phyloP scores from a whole-genome alignment of 2,797 vertebrate species.

The Sebastes aleutianus region DNA sequence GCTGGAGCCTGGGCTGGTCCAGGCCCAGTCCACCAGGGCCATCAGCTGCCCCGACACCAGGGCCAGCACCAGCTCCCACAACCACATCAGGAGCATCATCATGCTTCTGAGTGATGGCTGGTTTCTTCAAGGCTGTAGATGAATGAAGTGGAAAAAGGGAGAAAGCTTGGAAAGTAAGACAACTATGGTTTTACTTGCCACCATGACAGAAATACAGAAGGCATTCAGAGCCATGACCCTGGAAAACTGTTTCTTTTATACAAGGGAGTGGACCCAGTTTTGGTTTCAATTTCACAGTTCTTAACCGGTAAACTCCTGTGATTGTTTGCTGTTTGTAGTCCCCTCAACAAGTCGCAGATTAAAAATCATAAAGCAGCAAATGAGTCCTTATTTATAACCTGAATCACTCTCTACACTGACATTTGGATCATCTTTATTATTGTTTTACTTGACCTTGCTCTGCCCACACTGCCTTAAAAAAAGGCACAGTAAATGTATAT shows the following conservation, averaged over 20 bases:
- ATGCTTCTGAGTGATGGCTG: conserved; percentile 80
- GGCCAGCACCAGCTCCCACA: conserved; percentile 61
- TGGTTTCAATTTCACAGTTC: not conserved
- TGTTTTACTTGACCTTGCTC: not conserved
- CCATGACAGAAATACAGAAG: not conserved
- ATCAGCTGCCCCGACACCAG: conserved; percentile 63
- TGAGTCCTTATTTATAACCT: not conserved
- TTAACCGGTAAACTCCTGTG: not conserved
- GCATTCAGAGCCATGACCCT: not conserved
- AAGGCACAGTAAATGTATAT: not conserved
- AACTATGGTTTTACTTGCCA: not conserved
- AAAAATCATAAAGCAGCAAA: not conserved
- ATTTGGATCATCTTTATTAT: not conserved
- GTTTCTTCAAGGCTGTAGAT: conserved; percentile 80
- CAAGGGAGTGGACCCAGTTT: not conserved
- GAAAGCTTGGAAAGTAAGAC: not conserved
- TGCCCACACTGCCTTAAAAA: not conserved
- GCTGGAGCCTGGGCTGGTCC: conserved; percentile 76
- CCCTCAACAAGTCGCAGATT: not conserved
- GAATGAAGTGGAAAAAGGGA: not conserved
- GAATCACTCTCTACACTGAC: not conserved
- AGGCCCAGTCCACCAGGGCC: conserved; percentile 63
- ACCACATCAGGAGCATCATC: conserved; percentile 50
- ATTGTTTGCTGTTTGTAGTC: not conserved
- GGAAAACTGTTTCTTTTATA: not conserved